These are phyloP conservation scores for Capromys pilorides DNA, from an alignment of 2,797 vertebrate genomes.

Conservation along the genomic window DNA sequence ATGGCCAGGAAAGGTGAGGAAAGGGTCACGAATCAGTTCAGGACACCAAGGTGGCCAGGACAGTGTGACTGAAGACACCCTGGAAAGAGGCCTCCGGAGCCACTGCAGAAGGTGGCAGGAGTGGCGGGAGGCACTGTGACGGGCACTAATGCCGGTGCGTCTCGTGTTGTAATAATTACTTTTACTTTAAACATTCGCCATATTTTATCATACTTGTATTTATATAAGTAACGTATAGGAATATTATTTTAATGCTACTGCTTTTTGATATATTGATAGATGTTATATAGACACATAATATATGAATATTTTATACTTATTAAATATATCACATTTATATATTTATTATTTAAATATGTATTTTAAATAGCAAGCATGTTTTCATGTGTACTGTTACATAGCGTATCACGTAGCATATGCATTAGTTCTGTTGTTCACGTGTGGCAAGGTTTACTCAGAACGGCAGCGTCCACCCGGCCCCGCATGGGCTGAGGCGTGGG, in stretches of 20 bases:
- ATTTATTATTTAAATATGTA: not conserved
- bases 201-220: not conserved
- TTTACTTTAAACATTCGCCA: not conserved
- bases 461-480: constrained; percentile 9
- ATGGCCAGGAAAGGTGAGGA: not conserved
- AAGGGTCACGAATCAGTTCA: not conserved
- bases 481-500: not conserved
- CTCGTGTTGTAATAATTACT: not conserved
- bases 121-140: not conserved
- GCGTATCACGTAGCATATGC: not conserved
- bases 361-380: not conserved
- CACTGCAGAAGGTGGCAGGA: not conserved
- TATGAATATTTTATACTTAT: not conserved
- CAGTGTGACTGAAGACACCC: not conserved
- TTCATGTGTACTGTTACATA: not conserved
- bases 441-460: constrained; percentile 55
- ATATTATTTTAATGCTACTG: not conserved
- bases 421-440: not conserved
- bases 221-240: not conserved
- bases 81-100: not conserved
- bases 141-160: not conserved
- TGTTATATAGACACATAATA: not conserved
- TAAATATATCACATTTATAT: not conserved
- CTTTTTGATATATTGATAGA: not conserved
- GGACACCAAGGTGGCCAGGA: not conserved